Base-by-base conservation (phyloP, 2,113 vertebrate species). In the Neogale vison region DNA sequence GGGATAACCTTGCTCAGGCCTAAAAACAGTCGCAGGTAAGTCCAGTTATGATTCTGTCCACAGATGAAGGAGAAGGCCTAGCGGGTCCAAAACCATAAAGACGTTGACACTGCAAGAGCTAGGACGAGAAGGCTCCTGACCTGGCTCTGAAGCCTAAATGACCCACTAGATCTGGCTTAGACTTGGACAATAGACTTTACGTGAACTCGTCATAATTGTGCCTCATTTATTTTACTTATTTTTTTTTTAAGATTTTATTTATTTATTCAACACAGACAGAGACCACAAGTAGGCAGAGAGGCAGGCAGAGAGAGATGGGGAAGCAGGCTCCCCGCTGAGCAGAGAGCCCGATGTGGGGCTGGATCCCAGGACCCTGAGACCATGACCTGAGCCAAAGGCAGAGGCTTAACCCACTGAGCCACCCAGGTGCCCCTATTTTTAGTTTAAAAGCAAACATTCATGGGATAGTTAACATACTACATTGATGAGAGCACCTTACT, bases 371-470 rank as follows among this genome's bases (percentile, higher is more conserved):
- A 55, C 52, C 52, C 17, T 17, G 15, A 55, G 52, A 55, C 52
- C 52, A 55, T 55, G 52, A 55, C 52, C 52, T 55, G 52, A 18
- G 52, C 52, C 52, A 1, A 55, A 55, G 52, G 52, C 52, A 52
- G 52, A 52, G 52, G 52, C 52, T 52, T 52, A 52, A 52, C 52
- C 15, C 15, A 52, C 52, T 52, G 17, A 55, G 52, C 5, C 52
- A 55, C 52, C 4, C 15, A 18, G 52, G 52, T 2, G 5, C 17
- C 52, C 17, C 52, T 59, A 77, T 61, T 50, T 86, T 95, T 67
- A 79, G 84, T 94, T 88, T 81, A 65, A 86, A 96, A 93, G 52
- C 36, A 85, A 93, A 36, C 2, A 42, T n/a, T 57, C 47, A 77
- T 7, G 29, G 63, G 39, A 45, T 14, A 93, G 31, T 88, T 87